Evolutionary conservation across 2,888 invertebrate genomes (phyloP).

Genomic region (Drosophila nr. medialis): DNA sequence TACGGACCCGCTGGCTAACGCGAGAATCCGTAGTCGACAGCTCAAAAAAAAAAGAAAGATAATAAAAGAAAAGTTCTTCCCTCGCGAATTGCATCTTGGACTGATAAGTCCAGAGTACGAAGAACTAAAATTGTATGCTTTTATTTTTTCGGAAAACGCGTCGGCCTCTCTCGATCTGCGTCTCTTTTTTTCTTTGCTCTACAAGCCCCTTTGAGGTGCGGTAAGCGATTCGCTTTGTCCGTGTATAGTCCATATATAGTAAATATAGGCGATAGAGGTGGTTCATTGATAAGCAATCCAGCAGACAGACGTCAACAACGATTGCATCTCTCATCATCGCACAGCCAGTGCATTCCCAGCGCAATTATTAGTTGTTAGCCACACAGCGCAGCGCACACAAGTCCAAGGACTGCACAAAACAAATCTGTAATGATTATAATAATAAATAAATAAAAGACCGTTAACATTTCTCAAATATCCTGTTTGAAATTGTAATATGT

Average conservation of each 20-base stretch:
- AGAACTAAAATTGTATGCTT: slow-evolving; percentile 4
- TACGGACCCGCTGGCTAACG: slow-evolving; percentile 73
- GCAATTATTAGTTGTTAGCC: slow-evolving; percentile 61
- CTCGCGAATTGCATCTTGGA: slow-evolving; percentile 32
- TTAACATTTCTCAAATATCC: slow-evolving; percentile 2
- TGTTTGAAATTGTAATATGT: slow-evolving; percentile 13
- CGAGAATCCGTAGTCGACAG: slow-evolving; percentile 42
- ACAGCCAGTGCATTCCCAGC: slow-evolving; percentile 50
- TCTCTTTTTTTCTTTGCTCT: slow-evolving; percentile 4
- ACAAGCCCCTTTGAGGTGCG: slow-evolving; percentile 13
- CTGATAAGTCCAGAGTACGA: slow-evolving; percentile 29
- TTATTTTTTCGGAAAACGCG: slow-evolving; percentile 34
- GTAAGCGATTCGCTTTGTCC: slow-evolving; percentile 54
- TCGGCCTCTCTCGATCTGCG: background rate
- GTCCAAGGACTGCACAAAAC: slow-evolving; percentile 18
- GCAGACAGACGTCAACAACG: slow-evolving; percentile 38
- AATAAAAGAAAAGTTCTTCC: slow-evolving; percentile 13
- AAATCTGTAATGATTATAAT: too few relatives aligned
- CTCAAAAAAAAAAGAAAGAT: slow-evolving; percentile 23
- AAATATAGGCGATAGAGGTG: slow-evolving; percentile 33
- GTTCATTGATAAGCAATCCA: slow-evolving; percentile 54
- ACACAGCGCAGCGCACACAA: slow-evolving; percentile 44
- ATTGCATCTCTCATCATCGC: slow-evolving; percentile 42
- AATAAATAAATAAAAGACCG: background rate
- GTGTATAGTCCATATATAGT: slow-evolving; percentile 11